Percentiles rank a stretch among this genome's conserved stretches.
Evolutionary conservation across 2,888 invertebrate genomes (phyloP).

Genomic region (Galerucella calmariensis): DNA sequence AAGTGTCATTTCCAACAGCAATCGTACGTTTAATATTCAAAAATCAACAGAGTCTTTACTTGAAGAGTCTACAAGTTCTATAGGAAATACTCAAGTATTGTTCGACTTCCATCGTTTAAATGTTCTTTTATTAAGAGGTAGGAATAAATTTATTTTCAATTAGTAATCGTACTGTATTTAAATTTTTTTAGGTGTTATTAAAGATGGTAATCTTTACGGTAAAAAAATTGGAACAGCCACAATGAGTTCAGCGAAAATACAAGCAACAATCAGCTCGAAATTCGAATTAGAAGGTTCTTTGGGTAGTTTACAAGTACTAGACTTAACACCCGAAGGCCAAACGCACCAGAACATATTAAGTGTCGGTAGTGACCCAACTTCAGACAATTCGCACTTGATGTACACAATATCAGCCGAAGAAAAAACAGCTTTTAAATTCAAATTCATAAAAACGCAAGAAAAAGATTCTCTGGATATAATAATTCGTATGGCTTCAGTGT

Average conservation of each 20-base stretch:
- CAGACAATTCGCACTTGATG: constrained; percentile 65
- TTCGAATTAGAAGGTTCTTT: constrained; percentile 85
- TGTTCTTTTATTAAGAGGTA: constrained; percentile 81
- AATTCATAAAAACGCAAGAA: constrained; percentile 60
- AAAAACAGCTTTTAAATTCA: constrained; percentile 69
- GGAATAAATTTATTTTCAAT: constrained; percentile 54
- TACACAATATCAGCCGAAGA: constrained; percentile 60
- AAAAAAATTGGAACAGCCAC: constrained; percentile 95
- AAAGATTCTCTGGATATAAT: constrained; percentile 59
- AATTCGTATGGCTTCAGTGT: constrained; percentile 86
- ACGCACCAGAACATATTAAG: constrained; percentile 87
- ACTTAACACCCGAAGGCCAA: constrained; percentile 86
- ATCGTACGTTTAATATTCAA: constrained; percentile 56
- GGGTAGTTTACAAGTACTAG: constrained; percentile 90
- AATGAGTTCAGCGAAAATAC: constrained; percentile 89
- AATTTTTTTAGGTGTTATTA: constrained; percentile 67
- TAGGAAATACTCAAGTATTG: constrained; percentile 82
- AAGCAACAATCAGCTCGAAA: constrained; percentile 76
- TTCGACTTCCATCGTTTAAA: constrained; percentile 95
- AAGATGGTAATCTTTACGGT: constrained; percentile 77
- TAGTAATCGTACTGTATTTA: background rate
- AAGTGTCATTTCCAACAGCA: constrained; percentile 41
- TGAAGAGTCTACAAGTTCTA: constrained; percentile 49
- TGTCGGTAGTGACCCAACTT: constrained; percentile 81
- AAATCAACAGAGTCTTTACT: constrained; percentile 58